phyloP scores from a whole-genome alignment of 2,797 vertebrate genomes.

The Atherinosoma microstoma region DNA sequence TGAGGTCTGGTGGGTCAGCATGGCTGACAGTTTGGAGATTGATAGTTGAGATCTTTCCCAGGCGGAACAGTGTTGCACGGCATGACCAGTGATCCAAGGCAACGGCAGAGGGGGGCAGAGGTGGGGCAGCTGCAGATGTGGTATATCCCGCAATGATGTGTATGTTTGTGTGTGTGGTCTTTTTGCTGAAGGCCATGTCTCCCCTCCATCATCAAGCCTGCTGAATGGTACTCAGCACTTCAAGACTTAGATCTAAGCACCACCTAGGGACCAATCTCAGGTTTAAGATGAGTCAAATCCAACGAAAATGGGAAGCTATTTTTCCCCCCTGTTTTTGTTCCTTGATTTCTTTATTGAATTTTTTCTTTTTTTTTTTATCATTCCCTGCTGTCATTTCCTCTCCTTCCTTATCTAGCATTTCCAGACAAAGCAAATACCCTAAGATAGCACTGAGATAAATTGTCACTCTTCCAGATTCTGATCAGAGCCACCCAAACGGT shows the following conservation, averaged over 20 bases:
- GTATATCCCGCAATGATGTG: constrained; percentile 29
- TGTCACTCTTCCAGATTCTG: constrained; percentile 68
- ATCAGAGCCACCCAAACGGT: constrained; percentile 65
- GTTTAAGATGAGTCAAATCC: constrained; percentile 36
- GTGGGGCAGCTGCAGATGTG: constrained; percentile 43
- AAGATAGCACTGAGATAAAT: constrained; percentile 72
- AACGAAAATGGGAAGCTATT: constrained; percentile 36
- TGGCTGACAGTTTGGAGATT: constrained; percentile 76
- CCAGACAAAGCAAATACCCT: constrained; percentile 74
- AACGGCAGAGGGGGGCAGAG: constrained; percentile 45
- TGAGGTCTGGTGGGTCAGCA: constrained; percentile 65
- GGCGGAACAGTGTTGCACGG: constrained; percentile 70
- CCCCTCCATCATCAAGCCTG: constrained; percentile 35
- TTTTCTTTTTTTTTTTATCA: constrained; percentile 44
- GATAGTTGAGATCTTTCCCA: constrained; percentile 76
- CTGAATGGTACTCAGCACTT: constrained; percentile 46
- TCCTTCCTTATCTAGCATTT: constrained; percentile 63
- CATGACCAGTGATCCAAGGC: constrained; percentile 75
- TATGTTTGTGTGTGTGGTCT: constrained; percentile 48
- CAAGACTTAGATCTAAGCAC: constrained; percentile 34
- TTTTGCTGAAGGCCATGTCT: constrained; percentile 37
- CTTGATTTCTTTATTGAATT: constrained; percentile 54
- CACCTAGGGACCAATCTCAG: constrained; percentile 42
- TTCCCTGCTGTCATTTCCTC: constrained; percentile 76
- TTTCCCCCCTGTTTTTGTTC: constrained; percentile 5